Evolutionary conservation across 1,140 invertebrate species (phyloP).

Genomic region (Dinoponera quadriceps): DNA sequence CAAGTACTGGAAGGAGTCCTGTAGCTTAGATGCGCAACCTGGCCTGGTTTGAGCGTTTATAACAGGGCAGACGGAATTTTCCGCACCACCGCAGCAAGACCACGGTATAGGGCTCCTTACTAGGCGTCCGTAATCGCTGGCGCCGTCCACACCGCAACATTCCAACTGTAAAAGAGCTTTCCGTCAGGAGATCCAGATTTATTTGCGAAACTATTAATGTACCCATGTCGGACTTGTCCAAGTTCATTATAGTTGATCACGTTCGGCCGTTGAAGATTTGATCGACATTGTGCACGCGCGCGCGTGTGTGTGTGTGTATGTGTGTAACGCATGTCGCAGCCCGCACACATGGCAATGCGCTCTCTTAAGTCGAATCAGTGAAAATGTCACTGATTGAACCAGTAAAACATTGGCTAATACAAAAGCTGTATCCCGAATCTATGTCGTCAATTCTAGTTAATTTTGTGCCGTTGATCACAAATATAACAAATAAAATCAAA

Average conservation of each 20-base stretch:
- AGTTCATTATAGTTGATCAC: not conserved
- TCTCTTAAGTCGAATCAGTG: too few species aligned
- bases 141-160: conserved; percentile 88
- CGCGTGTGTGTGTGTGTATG: too few species aligned
- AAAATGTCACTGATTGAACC: too few species aligned
- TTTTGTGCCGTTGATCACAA: too few species aligned
- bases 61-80: not conserved
- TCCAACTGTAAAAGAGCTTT: conserved; percentile 83
- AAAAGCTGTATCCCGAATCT: too few species aligned
- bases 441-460: too few species aligned
- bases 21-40: conserved; percentile 85
- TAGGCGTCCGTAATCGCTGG: conserved; percentile 85
- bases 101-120: conserved; percentile 79
- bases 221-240: not conserved
- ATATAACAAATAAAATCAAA: too few species aligned
- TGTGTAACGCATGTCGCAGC: too few species aligned
- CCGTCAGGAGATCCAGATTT: not conserved
- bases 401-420: too few species aligned
- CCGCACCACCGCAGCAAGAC: conserved; percentile 69
- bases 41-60: conserved; percentile 29
- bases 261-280: too few species aligned
- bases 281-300: too few species aligned
- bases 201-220: not conserved
- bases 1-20: conserved; percentile 83
- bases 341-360: too few species aligned